Evolutionary conservation across 2,113 vertebrate species (phyloP).

Genomic region (Odocoileus hemionus): DNA sequence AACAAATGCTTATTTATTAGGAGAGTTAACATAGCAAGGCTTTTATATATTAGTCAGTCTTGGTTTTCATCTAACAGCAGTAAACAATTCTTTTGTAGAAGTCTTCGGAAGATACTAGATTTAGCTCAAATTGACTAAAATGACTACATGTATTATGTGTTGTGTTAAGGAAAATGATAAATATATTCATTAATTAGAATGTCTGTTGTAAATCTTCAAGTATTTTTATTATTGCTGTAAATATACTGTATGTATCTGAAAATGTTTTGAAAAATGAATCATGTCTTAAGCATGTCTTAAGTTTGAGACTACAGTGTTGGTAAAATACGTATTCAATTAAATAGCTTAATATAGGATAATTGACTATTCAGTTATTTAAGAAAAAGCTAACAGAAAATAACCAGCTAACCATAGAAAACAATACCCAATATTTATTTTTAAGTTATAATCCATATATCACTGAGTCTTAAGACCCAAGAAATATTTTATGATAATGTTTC

Average conservation of each 20-base stretch:
- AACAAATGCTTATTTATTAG: background rate
- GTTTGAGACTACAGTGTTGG: background rate
- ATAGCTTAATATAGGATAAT: background rate
- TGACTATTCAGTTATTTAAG: background rate
- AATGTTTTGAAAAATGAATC: background rate
- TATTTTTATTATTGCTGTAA: background rate
- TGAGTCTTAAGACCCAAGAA: background rate
- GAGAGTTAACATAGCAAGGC: background rate
- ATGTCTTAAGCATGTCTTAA: background rate
- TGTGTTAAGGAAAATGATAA: background rate
- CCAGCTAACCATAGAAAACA: background rate
- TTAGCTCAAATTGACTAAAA: background rate
- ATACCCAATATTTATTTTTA: background rate
- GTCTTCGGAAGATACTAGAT: background rate
- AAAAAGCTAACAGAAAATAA: background rate
- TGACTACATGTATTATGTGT: background rate
- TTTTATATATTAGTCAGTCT: background rate
- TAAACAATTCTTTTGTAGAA: background rate
- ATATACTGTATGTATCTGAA: background rate
- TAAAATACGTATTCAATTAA: background rate
- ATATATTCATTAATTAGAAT: background rate
- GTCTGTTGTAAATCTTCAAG: background rate
- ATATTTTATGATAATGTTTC: background rate
- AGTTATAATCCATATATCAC: background rate
- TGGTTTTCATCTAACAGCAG: background rate